Percentiles rank a stretch among this genome's conserved stretches.
phyloP scores from a whole-genome alignment of 2,888 invertebrate genomes.

The Hylaea fasciaria region DNA sequence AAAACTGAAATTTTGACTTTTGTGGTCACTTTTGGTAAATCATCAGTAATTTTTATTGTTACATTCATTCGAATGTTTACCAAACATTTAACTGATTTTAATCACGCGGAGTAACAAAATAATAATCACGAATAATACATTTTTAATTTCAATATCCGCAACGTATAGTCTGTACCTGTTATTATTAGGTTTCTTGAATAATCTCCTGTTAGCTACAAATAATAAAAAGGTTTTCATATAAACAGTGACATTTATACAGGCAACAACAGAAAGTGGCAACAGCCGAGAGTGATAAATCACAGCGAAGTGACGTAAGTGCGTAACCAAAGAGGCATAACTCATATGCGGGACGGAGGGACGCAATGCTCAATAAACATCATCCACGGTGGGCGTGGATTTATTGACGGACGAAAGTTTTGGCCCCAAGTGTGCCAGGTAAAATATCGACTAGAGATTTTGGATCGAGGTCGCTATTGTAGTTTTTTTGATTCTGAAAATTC shows the following conservation, averaged over 20 bases:
- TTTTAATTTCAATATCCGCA: too few species aligned
- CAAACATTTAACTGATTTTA: too few species aligned
- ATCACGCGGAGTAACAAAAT: too few species aligned
- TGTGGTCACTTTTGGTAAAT: too few species aligned
- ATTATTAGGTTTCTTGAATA: too few species aligned
- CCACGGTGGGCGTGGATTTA: constrained; percentile 59
- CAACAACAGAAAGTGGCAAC: constrained; percentile 16
- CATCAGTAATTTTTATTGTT: too few species aligned
- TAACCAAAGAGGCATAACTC: constrained; percentile 41
- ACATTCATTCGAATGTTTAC: too few species aligned
- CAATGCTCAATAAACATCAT: constrained; percentile 64
- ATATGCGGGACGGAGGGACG: constrained; percentile 40
- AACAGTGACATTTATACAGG: constrained; percentile 37
- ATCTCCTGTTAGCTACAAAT: too few species aligned
- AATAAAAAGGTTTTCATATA: background rate
- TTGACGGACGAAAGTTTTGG: constrained; percentile 49
- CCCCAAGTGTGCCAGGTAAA: constrained; percentile 24
- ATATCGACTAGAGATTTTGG: constrained; percentile 6
- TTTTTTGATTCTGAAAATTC: background rate
- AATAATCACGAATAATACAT: too few species aligned
- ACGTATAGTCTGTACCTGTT: too few species aligned
- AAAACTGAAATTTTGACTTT: too few species aligned
- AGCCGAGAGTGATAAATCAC: constrained; percentile 41
- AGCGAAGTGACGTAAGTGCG: constrained; percentile 42
- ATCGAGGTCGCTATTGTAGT: background rate